These are phyloP conservation scores for Eupleurogrammus muticus DNA, from an alignment of 2,797 vertebrate genomes.

Conservation along the genomic window DNA sequence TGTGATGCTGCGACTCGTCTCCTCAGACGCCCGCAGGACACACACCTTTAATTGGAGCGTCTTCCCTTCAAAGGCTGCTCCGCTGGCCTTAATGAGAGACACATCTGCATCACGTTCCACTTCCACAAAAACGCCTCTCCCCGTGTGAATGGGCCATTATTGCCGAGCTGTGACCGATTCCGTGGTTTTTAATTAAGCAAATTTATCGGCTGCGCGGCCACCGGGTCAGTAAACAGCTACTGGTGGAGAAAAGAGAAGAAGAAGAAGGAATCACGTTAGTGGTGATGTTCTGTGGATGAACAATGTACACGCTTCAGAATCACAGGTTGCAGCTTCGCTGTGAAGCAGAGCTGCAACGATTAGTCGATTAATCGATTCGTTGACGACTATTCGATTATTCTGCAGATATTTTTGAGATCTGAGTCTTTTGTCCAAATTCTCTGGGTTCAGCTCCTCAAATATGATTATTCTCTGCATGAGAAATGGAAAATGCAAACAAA, in stretches of 20 bases:
- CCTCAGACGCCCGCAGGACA: constrained; percentile 80
- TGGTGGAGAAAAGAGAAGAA: background rate
- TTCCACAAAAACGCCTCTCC: constrained; percentile 77
- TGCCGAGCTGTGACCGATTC: constrained; percentile 84
- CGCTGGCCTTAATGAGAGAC: constrained; percentile 80
- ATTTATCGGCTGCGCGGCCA: constrained; percentile 78
- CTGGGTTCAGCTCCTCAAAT: no score
- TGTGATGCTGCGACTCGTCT: no score
- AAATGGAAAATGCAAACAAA: no score
- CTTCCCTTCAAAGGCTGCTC: constrained; percentile 81
- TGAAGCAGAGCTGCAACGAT: no score
- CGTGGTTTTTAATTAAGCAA: constrained; percentile 83
- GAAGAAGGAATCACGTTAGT: background rate
- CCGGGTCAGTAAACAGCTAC: constrained; percentile 79
- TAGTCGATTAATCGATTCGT: no score
- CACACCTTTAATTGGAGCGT: constrained; percentile 83
- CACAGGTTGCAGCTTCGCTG: no score
- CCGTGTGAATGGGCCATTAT: constrained; percentile 79
- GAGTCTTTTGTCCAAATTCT: no score
- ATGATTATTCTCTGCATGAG: no score
- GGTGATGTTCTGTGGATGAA: no score
- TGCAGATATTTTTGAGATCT: no score
- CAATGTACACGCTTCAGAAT: no score
- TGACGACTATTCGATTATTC: no score
- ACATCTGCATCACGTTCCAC: constrained; percentile 80